Evolutionary conservation across 2,888 invertebrate genomes (phyloP).

Genomic region (Fabriciana adippe): DNA sequence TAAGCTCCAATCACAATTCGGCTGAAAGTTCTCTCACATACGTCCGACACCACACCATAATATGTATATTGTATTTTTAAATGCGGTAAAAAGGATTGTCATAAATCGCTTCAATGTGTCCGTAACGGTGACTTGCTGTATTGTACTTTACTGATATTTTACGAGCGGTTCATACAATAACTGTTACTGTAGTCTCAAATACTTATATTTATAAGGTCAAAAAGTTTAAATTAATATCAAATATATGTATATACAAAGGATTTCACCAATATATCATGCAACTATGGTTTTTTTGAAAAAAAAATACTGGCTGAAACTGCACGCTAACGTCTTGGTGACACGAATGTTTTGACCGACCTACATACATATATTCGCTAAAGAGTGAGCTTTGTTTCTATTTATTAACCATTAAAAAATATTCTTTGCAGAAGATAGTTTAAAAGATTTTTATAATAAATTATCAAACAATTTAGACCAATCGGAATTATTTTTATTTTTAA

Average conservation of each 20-base stretch:
- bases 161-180: slow-evolving; percentile 38
- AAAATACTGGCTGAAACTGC: slow-evolving; percentile 60
- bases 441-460: no score
- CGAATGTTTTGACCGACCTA: slow-evolving; percentile 62
- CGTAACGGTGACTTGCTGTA: slow-evolving; percentile 51
- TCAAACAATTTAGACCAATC: no score
- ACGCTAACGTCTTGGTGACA: slow-evolving; percentile 65
- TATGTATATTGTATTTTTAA: slow-evolving; percentile 43
- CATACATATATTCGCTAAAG: slow-evolving; percentile 48
- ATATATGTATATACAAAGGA: slow-evolving; percentile 43
- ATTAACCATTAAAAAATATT: no score
- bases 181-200: no score
- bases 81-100: slow-evolving; percentile 60
- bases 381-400: no score
- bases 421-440: no score
- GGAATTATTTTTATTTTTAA: no score
- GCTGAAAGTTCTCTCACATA: slow-evolving; percentile 69
- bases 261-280: slow-evolving; percentile 64
- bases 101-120: slow-evolving; percentile 64
- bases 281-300: slow-evolving; percentile 61
- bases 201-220: no score
- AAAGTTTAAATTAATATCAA: not conserved
- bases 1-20: slow-evolving; percentile 74
- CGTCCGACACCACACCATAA: slow-evolving; percentile 52
- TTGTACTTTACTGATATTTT: slow-evolving; percentile 49